phyloP scores from a whole-genome alignment of 2,888 invertebrate genomes.

The Coremacera marginata region DNA sequence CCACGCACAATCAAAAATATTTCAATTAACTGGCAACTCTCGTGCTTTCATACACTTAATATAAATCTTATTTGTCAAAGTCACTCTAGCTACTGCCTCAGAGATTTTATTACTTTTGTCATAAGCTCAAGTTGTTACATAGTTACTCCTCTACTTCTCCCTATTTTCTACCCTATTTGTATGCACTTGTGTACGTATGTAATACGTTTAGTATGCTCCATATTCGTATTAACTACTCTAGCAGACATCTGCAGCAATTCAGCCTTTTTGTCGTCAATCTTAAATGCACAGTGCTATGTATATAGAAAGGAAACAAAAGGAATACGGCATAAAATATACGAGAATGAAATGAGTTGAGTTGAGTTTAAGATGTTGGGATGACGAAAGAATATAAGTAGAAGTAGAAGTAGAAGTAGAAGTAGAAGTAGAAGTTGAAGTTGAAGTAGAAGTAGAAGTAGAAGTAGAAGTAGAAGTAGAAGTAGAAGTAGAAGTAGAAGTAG shows the following conservation, averaged over 20 bases:
- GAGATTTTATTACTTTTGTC: conserved; percentile 12
- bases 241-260: neutral
- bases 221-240: conserved; percentile 8
- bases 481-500: too few species aligned
- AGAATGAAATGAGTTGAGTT: too few species aligned
- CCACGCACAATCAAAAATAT: neutral
- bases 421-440: too few species aligned
- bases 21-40: neutral
- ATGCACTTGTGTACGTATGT: neutral
- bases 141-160: neutral
- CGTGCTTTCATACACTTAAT: neutral
- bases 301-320: too few species aligned
- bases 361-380: too few species aligned
- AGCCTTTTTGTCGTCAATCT: conserved; percentile 22
- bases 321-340: too few species aligned
- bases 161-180: neutral
- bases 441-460: too few species aligned
- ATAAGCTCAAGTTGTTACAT: neutral
- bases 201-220: neutral
- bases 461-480: too few species aligned
- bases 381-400: too few species aligned
- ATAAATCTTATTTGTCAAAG: conserved; percentile 7
- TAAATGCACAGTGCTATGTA: neutral
- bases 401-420: too few species aligned
- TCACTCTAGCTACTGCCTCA: neutral